Base-by-base conservation (phyloP, 2,888 invertebrate species). In the Agrotis puta region DNA sequence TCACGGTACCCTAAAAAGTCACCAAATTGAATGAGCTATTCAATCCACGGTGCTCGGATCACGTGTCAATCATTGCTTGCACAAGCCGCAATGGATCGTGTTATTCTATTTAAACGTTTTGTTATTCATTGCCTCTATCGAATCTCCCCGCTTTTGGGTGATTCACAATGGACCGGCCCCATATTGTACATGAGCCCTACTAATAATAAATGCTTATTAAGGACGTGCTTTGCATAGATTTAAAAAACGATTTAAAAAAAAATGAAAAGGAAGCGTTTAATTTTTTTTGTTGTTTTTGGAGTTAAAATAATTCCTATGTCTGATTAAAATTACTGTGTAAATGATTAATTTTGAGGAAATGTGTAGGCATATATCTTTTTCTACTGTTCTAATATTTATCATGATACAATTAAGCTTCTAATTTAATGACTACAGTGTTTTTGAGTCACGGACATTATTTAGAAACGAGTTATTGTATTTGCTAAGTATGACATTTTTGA, bases 121-220 rank as follows among this genome's bases (percentile, higher is more conserved):
- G 92, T 94, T 94, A 95, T 95, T 95, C 94, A 95, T 94, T 94
- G 93, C 92, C 92, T 89, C 90, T 93, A 94, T 94, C 91, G 90
- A 88, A 88, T 88, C 88, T 89, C 89, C 93, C 90, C 87, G 87
- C 85, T 90, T 90, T 89, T 87, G 88, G 91, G 87, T 84, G 87
- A 85, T 85, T 87, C 85, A 92, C 90, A 93, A 93, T 90, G 88
- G 88, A 79, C 82, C 79, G 87, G 85, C 66, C 70, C 85, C 85
- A 83, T 88, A 90, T 90, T 92, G 90, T 89, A 85, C 86, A 89
- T 86, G 89, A 89, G 90, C 90, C 89, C 61, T 76, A 84, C 87
- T 88, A 90, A 91, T 90, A 91, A 88, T 86, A 88, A 84, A 84
- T 83, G 81, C 85, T 81, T 86, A 83, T 79, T 72, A 75, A 81